A percentile compares a stretch with the other conserved stretches of the same genome.
These are phyloP conservation scores for Rhynchonycteris naso DNA, from an alignment of 2,797 vertebrate species.

Conservation along the genomic window DNA sequence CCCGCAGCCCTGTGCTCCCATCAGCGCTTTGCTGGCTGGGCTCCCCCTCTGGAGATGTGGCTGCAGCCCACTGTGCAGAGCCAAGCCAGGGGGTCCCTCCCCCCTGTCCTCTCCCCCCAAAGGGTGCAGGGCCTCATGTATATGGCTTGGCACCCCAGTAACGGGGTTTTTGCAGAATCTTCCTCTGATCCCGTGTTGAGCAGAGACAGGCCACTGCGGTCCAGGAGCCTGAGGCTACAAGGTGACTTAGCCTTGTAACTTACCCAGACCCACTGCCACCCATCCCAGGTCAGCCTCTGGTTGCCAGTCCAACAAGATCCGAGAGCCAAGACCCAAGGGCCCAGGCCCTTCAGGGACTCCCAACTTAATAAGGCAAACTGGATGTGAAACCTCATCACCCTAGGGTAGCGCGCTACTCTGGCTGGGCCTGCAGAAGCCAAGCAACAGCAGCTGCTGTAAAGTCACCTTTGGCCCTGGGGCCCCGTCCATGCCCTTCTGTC, in stretches of 20 bases:
- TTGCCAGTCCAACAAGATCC: background rate
- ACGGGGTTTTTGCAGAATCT: fast-evolving
- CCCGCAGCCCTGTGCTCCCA: slow-evolving; percentile 85
- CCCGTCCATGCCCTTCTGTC: slow-evolving; percentile 91
- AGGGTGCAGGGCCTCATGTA: fast-evolving
- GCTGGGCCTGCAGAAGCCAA: background rate
- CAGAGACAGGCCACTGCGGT: background rate
- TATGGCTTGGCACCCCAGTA: background rate
- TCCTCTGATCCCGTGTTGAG: background rate
- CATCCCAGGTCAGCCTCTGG: background rate
- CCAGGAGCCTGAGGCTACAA: background rate
- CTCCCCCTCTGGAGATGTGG: slow-evolving; percentile 87
- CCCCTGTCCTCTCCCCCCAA: background rate
- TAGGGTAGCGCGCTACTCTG: fast-evolving
- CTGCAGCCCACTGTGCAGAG: background rate
- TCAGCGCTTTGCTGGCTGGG: slow-evolving; percentile 89
- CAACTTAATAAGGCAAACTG: background rate
- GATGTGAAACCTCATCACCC: background rate
- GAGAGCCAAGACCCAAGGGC: too few species aligned
- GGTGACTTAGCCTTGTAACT: background rate
- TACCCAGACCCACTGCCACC: background rate
- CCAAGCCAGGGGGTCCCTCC: fast-evolving
- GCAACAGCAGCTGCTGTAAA: too few species aligned
- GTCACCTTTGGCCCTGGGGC: slow-evolving; percentile 91
- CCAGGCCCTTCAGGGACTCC: background rate